These are phyloP conservation scores for Oplegnathus fasciatus DNA, from an alignment of 2,113 vertebrate species.

Conservation along the genomic window DNA sequence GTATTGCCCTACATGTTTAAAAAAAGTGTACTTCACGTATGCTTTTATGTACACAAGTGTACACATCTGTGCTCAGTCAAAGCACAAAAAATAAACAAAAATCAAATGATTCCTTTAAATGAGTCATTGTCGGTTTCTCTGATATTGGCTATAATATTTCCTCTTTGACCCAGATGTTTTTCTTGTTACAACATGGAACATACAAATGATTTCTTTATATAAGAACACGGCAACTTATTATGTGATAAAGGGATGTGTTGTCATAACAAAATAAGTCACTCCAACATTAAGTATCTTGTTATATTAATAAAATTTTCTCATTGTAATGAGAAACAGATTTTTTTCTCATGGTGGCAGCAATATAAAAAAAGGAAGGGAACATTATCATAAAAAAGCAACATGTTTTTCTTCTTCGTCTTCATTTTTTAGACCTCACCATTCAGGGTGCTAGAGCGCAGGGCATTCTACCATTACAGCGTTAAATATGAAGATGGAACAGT, in stretches of 20 bases:
- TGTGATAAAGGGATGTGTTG: not conserved
- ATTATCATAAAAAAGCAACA: not conserved
- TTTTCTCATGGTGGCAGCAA: not conserved
- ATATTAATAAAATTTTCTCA: fast-evolving
- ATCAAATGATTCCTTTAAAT: not conserved
- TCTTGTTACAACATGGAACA: not conserved
- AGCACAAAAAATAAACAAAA: not conserved
- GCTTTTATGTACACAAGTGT: not conserved
- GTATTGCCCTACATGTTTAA: not conserved
- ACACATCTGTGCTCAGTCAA: not conserved
- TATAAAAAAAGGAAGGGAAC: not conserved
- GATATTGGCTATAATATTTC: not conserved
- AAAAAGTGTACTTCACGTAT: not conserved
- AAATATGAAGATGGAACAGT: not conserved
- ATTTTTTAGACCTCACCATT: not conserved
- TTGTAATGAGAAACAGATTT: not conserved
- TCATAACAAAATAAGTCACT: not conserved
- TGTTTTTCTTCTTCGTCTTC: not conserved
- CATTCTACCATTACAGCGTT: not conserved
- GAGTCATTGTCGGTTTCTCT: not conserved
- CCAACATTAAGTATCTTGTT: not conserved
- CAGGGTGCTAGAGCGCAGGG: not conserved
- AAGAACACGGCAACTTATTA: not conserved
- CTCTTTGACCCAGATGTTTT: not conserved
- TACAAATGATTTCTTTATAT: not conserved